Conservation (phyloP, 2,888 invertebrate species). For the Dicycla oo region DNA sequence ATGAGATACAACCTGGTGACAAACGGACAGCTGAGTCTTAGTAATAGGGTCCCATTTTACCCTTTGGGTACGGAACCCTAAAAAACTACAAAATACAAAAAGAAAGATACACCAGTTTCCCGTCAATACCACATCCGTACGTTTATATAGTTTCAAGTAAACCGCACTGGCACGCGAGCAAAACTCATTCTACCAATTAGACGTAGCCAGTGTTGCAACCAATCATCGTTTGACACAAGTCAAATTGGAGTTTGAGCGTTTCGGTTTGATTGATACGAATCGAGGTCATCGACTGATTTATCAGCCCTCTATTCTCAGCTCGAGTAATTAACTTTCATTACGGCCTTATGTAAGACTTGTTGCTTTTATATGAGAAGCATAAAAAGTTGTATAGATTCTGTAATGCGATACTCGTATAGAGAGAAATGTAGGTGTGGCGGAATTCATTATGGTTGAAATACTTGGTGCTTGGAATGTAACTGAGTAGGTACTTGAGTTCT, state of each 20-base stretch:
- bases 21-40: no score
- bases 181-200: conserved; percentile 88
- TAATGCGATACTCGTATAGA: conserved; percentile 41
- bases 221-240: conserved; percentile 89
- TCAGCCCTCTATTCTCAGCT: conserved; percentile 77
- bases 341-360: conserved; percentile 61
- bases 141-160: conserved; percentile 70
- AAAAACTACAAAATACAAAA: conserved; percentile 31
- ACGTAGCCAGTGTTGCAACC: conserved; percentile 86
- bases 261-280: conserved; percentile 87
- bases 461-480: conserved; percentile 30
- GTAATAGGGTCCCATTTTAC: no score
- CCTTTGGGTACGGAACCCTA: no score
- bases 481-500: conserved; percentile 40
- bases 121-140: conserved; percentile 65
- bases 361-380: conserved; percentile 51
- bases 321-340: conserved; percentile 79
- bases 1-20: no score
- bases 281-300: conserved; percentile 87
- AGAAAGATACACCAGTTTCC: conserved; percentile 41
- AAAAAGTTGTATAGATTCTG: conserved; percentile 49
- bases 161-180: conserved; percentile 79
- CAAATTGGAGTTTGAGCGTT: conserved; percentile 86
- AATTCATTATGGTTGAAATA: conserved; percentile 48
- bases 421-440: conserved; percentile 53